Evolutionary conservation across 2,797 vertebrate species (phyloP), one percentile per base, ranked within the genome.

Genomic region (Microctenopoma lineatum): DNA sequence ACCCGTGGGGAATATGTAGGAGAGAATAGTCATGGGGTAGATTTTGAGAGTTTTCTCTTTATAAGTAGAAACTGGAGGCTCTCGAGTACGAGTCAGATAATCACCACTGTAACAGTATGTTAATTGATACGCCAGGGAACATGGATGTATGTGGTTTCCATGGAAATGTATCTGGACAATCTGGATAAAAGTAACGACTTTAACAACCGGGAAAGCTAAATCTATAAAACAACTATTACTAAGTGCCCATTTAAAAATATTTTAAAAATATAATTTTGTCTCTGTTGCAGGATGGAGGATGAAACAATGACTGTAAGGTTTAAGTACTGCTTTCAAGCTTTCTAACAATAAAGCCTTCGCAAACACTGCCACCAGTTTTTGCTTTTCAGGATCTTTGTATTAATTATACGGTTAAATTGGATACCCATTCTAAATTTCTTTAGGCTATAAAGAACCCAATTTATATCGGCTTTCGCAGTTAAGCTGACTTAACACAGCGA

Each of bases 351-450:
- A 54, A 51, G 60, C 56, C 32, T 62, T 36, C 44, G 11, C 25
- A 41, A 21, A 29, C 25, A 21, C 50, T 25, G 25, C 46, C 48
- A 63, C 44, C 64, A 68, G 65, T 32, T 48, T 25, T 75, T 29
- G 32, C 58, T 67, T 72, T 63, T 18, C 36, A 14, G 36, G 3
- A 73, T 70, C 51, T 71, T 65, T 42, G 42, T 65, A 73, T 15
- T 32, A 58, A 62, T 66, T 56, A 32, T 32, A 32, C 29, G 29
- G 53, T 26, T 52, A 21, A 65, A 64, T 9, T 56, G 34, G 70
- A 67, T 25, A 10, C 0, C 32, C 4, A 25, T 8, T 11, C 26
- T 32, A 59, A 62, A 66, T 42, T 59, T 39, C 11, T 56, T 7
- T 15, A 14, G 7, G 18, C 45, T 56, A 34, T 29, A 2, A 32